Evolutionary conservation across 1,140 invertebrate species (phyloP), one percentile per base, ranked within the genome.

Genomic region (Procambarus clarkii): DNA sequence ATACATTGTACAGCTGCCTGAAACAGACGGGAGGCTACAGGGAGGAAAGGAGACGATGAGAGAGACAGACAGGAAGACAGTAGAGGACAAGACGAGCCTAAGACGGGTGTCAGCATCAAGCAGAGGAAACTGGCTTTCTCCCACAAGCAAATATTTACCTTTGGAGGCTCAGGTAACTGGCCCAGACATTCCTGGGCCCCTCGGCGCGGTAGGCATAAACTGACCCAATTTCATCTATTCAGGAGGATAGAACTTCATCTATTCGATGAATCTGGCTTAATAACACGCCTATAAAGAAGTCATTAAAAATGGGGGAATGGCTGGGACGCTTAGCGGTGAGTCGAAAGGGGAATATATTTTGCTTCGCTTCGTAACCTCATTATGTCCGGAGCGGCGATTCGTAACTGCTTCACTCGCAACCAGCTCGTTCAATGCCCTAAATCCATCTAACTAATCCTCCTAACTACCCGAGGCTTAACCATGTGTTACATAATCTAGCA

Each of bases 301-400:
- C 71, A 85, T 85, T 74, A 85, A 34, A 3, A 11, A 18, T 46
- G 82, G 54, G 74, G 71, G 71, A 85, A 85, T 85, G 82, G 34
- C 64, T 64, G 18, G 45, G 34, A 34, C 34, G 34, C 34, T 34
- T 34, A 34, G 82, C 82, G 46, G 48, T 64, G 71, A 85, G 46
- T 60, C 54, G 60, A 24, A 21, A 69, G 81, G 81, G 24, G 54
- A 34, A 34, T 34, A 34, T 34, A 34, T 34, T 34, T 34, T 34
- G 34, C 34, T 34, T 34, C 34, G 0, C 34, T 34, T 34, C 34
- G 34, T 34, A 34, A 34, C 34, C 1, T 34, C 34, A 34, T 34
- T 1, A 34, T 34, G 34, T 34, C 34, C 34, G 34, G 34, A 34
- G 34, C 34, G 34, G 1, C 34, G 34, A 34, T 34, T 34, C 34